A percentile compares a stretch with the other conserved stretches of the same genome.
These are phyloP conservation scores for Sesamia inferens DNA, from an alignment of 2,888 invertebrate species.

Conservation along the genomic window DNA sequence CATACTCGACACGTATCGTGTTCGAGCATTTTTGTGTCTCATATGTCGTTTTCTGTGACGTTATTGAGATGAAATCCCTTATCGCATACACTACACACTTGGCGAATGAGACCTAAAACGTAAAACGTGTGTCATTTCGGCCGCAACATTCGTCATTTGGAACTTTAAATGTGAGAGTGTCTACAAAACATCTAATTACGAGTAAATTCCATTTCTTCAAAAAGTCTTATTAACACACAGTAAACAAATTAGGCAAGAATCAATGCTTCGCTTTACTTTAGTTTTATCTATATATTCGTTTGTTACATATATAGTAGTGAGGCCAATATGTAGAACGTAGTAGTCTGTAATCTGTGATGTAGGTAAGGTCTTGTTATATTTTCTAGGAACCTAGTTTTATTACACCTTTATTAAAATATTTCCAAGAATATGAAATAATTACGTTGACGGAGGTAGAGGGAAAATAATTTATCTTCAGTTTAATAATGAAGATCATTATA, in stretches of 20 bases:
- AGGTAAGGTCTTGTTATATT: no score
- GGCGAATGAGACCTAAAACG: not conserved
- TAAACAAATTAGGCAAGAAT: not conserved
- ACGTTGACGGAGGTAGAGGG: constrained; percentile 2
- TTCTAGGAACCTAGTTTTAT: no score
- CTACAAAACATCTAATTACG: not conserved
- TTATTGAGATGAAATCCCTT: not conserved
- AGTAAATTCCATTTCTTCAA: not conserved
- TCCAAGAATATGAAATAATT: constrained; percentile 34
- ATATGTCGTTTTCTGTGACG: constrained; percentile 7
- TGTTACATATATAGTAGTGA: constrained; percentile 23
- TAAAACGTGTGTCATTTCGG: not conserved
- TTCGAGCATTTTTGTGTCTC: not conserved
- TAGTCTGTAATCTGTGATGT: no score
- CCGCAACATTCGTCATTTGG: not conserved
- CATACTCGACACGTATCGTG: constrained; percentile 1
- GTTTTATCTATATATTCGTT: not conserved
- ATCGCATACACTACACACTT: no score
- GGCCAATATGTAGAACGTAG: constrained; percentile 5
- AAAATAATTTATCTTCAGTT: constrained; percentile 12
- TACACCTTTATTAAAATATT: constrained; percentile 32
- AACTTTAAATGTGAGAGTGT: not conserved
- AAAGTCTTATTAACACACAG: not conserved
- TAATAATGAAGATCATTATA: constrained; percentile 17
- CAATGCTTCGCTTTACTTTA: not conserved